Percentiles rank a stretch among this genome's conserved stretches.
Conservation (phyloP, 1,140 invertebrate species). For the Reticulitermes speratus region DNA sequence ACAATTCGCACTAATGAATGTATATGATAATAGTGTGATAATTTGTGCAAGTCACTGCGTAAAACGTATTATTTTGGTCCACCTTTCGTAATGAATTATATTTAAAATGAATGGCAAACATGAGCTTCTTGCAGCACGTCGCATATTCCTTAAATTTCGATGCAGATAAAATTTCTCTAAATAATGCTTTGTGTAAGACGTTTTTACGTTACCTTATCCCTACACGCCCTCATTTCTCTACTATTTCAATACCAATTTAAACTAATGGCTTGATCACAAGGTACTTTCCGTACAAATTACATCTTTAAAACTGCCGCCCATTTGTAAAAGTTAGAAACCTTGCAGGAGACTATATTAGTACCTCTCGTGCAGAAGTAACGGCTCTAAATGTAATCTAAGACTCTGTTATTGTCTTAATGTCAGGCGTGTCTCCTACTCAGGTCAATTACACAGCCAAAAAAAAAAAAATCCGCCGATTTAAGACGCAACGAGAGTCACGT, state of each 20-base stretch:
- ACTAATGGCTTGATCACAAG: not conserved
- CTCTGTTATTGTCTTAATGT: not conserved
- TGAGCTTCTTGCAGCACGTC: no score
- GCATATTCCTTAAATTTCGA: no score
- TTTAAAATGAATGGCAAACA: not conserved
- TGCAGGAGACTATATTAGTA: not conserved
- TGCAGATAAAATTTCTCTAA: not conserved
- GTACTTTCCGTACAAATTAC: not conserved
- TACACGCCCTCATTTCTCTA: not conserved
- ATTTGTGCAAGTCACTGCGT: not conserved
- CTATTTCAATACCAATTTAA: not conserved
- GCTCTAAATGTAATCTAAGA: not conserved
- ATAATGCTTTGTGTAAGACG: not conserved
- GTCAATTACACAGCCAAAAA: not conserved
- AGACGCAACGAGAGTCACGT: not conserved
- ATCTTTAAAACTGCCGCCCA: not conserved
- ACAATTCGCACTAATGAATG: conserved; percentile 15
- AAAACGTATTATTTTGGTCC: not conserved
- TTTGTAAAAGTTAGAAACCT: not conserved
- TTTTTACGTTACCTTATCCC: not conserved
- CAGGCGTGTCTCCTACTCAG: not conserved
- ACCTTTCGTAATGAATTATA: not conserved
- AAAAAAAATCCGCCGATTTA: not conserved
- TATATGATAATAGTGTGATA: not conserved
- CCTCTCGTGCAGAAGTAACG: not conserved